Percentiles rank a stretch among this genome's conserved stretches.
Conservation (phyloP, 2,797 vertebrate genomes). For the Denticeps clupeoides region DNA sequence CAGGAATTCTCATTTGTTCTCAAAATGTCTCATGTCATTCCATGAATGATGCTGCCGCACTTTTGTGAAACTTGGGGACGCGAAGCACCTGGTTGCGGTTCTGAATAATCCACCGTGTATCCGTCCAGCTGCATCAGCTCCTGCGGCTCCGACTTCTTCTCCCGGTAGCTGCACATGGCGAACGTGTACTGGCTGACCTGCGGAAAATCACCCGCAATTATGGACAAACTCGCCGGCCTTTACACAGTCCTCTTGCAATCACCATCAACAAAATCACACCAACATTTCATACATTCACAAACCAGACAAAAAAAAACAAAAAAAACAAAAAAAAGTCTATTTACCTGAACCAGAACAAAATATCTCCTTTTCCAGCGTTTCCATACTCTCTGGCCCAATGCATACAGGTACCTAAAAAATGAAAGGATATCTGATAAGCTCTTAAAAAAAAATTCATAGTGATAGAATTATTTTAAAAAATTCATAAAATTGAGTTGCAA, state of each 20-base stretch:
- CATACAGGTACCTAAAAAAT: conserved; percentile 72
- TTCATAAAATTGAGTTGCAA: no score
- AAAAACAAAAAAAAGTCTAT: conserved; percentile 15
- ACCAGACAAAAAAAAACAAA: neutral
- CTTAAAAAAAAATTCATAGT: no score
- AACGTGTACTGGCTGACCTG: conserved; percentile 98
- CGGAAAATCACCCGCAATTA: neutral
- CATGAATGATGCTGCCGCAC: no score
- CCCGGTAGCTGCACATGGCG: conserved; percentile 96
- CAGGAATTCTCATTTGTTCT: no score
- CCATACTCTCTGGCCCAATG: conserved; percentile 88
- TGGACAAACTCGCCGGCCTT: neutral
- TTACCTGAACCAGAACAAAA: conserved; percentile 94
- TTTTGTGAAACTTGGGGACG: no score
- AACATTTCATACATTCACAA: neutral
- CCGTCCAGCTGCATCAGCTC: conserved; percentile 96
- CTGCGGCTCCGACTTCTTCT: conserved; percentile 93
- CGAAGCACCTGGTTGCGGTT: conserved; percentile 81
- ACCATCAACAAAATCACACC: neutral
- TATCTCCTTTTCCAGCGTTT: conserved; percentile 94
- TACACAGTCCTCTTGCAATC: no score
- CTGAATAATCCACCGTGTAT: conserved; percentile 93
- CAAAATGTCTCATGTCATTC: no score
- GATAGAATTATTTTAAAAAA: no score
- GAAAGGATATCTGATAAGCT: neutral